Evolutionary conservation across 2,113 vertebrate genomes (phyloP).

Genomic region (Pluvialis apricaria): DNA sequence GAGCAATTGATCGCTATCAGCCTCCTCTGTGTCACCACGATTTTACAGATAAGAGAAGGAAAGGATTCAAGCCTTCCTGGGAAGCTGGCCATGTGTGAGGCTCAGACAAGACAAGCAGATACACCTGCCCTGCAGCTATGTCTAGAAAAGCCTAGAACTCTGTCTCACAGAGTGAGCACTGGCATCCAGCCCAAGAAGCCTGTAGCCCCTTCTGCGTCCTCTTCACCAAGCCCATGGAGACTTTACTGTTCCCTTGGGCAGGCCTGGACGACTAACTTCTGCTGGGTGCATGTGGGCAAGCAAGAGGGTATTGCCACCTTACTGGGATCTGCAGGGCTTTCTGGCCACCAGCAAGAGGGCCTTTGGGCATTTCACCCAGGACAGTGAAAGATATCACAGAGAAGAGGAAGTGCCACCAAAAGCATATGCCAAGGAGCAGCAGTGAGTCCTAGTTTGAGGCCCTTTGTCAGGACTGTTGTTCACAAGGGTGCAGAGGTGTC

Average conservation of each 20-base stretch:
- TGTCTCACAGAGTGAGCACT: neutral
- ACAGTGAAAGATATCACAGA: neutral
- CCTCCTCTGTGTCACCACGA: neutral
- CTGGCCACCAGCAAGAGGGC: fast-evolving
- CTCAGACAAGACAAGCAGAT: neutral
- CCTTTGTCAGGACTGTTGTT: neutral
- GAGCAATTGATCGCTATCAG: neutral
- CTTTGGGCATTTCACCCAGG: neutral
- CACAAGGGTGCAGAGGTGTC: neutral
- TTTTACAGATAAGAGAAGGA: neutral
- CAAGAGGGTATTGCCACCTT: neutral
- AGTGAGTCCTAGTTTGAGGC: neutral
- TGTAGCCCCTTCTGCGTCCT: neutral
- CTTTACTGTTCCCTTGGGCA: neutral
- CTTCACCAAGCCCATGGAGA: neutral
- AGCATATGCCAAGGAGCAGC: neutral
- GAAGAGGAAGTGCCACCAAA: neutral
- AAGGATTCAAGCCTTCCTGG: neutral
- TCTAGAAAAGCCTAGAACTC: neutral
- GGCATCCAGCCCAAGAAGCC: neutral
- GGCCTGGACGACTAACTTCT: neutral
- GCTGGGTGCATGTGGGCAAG: fast-evolving
- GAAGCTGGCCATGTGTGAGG: neutral
- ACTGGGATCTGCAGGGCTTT: neutral
- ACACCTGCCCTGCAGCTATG: neutral